Evolutionary conservation across 2,113 vertebrate genomes (phyloP).

Genomic region (Myiagra hebetior): DNA sequence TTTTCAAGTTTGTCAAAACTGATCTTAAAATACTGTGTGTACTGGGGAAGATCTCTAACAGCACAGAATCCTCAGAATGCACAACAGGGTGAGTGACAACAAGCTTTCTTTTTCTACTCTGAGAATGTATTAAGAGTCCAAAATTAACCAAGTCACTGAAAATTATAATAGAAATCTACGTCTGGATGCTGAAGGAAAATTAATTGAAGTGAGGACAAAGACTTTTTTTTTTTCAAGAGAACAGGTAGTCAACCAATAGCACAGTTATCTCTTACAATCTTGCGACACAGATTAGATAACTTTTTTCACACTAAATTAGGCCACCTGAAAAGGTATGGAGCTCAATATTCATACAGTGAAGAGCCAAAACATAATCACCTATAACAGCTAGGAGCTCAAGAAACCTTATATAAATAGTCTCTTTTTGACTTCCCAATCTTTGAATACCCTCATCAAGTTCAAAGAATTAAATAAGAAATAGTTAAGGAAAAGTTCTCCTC

Average conservation of each 20-base stretch:
- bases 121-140: neutral
- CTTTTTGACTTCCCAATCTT: neutral
- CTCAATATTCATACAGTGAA: neutral
- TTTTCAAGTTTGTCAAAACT: neutral
- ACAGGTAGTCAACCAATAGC: neutral
- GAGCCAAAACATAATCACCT: neutral
- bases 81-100: neutral
- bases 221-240: neutral
- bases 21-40: neutral
- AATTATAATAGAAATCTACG: neutral
- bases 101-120: neutral
- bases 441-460: neutral
- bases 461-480: neutral
- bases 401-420: neutral
- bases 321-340: neutral
- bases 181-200: neutral
- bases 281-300: neutral
- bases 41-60: neutral
- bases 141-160: neutral
- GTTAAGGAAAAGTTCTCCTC: neutral
- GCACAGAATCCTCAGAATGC: neutral
- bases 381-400: neutral
- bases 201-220: neutral
- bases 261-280: neutral
- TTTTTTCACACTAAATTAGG: neutral